phyloP scores from a whole-genome alignment of 2,888 invertebrate species.

The Chymomyza fuscimana region DNA sequence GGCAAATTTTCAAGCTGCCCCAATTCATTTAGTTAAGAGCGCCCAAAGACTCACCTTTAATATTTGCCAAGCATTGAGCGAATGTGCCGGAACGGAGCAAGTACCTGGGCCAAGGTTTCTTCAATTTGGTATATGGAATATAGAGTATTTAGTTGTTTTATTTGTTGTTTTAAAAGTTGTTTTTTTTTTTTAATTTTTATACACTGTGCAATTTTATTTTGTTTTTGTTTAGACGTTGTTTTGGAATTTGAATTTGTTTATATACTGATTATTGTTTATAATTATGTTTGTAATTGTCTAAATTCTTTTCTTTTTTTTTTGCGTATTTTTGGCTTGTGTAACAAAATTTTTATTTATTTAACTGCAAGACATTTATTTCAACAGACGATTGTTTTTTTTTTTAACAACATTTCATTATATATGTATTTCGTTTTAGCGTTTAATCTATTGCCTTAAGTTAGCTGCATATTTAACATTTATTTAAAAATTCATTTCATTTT shows the following conservation, averaged over 20 bases:
- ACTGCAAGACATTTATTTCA: not conserved
- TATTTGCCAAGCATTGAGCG: not conserved
- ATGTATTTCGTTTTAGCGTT: not conserved
- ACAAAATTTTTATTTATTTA: not conserved
- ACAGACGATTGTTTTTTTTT: not conserved
- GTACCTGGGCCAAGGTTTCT: not conserved
- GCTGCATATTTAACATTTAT: not conserved
- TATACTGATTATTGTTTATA: not conserved
- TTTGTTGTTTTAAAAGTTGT: not conserved
- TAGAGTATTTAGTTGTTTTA: not conserved
- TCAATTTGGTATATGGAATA: not conserved
- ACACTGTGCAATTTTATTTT: not conserved
- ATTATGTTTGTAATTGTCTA: not conserved
- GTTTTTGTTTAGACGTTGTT: not conserved
- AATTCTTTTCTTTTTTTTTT: not conserved
- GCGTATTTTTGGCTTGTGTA: not conserved
- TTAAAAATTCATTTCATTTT: not conserved
- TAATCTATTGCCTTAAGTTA: not conserved
- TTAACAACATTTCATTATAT: not conserved
- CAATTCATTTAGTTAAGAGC: not conserved
- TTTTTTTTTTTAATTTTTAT: not conserved
- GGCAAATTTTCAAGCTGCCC: slow-evolving; percentile 3
- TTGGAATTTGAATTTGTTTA: not conserved
- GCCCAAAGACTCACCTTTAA: slow-evolving; percentile 1
- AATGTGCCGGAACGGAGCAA: not conserved